Evolutionary conservation across 2,113 vertebrate species (phyloP).

Genomic region (Tricholaema leucomelas): DNA sequence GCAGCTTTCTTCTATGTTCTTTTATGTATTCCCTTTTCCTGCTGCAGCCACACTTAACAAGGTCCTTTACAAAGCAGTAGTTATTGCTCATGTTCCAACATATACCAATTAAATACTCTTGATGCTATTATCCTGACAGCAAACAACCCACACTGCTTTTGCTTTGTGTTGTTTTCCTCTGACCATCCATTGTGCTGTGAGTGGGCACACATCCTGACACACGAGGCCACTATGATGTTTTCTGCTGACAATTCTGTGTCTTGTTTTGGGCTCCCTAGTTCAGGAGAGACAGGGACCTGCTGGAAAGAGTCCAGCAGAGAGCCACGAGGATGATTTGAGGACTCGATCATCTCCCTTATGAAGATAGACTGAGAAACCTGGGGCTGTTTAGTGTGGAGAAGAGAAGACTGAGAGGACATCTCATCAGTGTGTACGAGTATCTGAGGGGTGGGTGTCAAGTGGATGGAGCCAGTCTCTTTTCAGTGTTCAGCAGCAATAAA

Average conservation of each 20-base stretch:
- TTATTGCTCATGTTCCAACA: neutral
- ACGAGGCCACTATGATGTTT: neutral
- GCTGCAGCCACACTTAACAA: neutral
- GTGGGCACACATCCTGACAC: rapidly evolving
- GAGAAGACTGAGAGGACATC: too few relatives aligned
- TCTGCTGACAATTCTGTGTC: neutral
- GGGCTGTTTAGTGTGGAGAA: too few relatives aligned
- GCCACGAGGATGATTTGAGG: too few relatives aligned
- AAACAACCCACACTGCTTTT: neutral
- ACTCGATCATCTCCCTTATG: too few relatives aligned
- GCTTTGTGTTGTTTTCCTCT: neutral
- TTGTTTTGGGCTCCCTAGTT: too few relatives aligned
- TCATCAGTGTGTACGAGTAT: too few relatives aligned
- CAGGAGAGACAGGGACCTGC: too few relatives aligned
- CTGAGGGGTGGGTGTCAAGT: too few relatives aligned
- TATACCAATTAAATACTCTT: neutral
- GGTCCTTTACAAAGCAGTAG: neutral
- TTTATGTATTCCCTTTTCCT: neutral
- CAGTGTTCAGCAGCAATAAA: too few relatives aligned
- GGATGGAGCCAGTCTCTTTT: too few relatives aligned
- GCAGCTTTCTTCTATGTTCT: neutral
- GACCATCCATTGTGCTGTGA: rapidly evolving
- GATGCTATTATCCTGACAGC: neutral
- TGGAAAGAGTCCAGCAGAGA: too few relatives aligned
- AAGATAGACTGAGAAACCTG: too few relatives aligned